These are phyloP conservation scores for Thunnus albacares DNA, from an alignment of 2,797 vertebrate species.

Conservation along the genomic window DNA sequence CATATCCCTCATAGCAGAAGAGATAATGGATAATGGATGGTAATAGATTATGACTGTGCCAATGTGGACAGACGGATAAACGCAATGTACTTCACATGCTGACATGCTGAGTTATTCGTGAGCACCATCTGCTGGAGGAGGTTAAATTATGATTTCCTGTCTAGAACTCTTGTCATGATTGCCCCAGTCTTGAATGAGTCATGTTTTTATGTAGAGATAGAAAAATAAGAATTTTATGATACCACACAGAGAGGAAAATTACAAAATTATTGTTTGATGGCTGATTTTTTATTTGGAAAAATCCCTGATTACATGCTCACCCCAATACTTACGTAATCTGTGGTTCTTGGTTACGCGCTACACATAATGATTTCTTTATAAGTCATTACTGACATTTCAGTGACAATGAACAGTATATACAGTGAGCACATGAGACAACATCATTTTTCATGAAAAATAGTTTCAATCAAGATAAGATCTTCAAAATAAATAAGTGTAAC, in stretches of 20 bases:
- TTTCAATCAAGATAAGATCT: constrained; percentile 22
- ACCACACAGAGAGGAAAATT: not conserved
- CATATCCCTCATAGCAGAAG: constrained; percentile 13
- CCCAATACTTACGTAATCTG: constrained; percentile 26
- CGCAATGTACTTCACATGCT: not conserved
- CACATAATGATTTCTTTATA: constrained; percentile 36
- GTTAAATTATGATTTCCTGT: constrained; percentile 26
- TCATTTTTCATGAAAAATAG: constrained; percentile 22
- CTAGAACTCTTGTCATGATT: constrained; percentile 2
- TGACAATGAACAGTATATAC: constrained; percentile 50
- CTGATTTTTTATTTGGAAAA: constrained; percentile 52
- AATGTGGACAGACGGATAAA: constrained; percentile 26
- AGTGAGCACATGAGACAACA: constrained; percentile 30
- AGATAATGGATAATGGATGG: constrained; percentile 32
- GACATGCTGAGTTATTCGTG: constrained; percentile 45
- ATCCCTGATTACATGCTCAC: constrained; percentile 54
- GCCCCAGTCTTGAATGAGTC: constrained; percentile 19
- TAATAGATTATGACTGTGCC: constrained; percentile 46
- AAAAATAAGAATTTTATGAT: not conserved
- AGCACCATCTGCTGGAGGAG: constrained; percentile 81
- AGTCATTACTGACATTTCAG: constrained; percentile 25
- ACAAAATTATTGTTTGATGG: constrained; percentile 27
- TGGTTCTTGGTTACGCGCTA: constrained; percentile 44
- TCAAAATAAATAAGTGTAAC: constrained; percentile 63
- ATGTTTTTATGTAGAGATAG: not conserved